Evolutionary conservation across 2,113 vertebrate species (phyloP).

Genomic region (Cryptomyrus ogoouensis): DNA sequence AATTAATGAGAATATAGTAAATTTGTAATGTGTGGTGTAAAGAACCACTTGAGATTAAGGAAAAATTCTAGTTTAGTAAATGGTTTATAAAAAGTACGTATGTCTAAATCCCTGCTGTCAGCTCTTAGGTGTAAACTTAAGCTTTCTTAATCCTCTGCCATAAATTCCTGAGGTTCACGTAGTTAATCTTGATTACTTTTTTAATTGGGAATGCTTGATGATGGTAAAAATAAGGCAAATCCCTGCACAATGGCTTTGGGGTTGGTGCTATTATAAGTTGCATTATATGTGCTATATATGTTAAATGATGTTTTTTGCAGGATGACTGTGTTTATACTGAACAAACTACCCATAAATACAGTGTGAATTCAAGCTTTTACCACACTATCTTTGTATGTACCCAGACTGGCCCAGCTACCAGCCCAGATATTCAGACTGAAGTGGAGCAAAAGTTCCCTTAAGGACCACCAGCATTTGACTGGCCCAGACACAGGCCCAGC

Average conservation of each 20-base stretch:
- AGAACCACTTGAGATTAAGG: background rate
- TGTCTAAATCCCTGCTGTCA: background rate
- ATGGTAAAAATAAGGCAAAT: background rate
- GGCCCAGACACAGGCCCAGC: too few species aligned
- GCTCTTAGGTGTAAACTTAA: background rate
- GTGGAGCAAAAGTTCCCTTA: background rate
- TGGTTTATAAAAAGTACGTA: background rate
- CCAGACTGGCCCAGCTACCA: background rate
- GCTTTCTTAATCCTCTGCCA: background rate
- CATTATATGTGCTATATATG: too few species aligned
- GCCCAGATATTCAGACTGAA: background rate
- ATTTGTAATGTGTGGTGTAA: background rate
- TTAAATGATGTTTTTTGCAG: background rate
- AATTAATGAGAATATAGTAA: background rate
- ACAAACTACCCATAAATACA: background rate
- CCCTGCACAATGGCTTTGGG: background rate
- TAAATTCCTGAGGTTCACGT: background rate
- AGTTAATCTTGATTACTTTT: background rate
- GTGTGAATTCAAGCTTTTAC: background rate
- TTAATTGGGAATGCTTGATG: background rate
- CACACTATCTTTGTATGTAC: background rate
- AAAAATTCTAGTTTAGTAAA: background rate
- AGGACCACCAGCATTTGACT: background rate
- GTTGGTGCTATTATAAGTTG: too few species aligned
- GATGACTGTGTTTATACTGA: background rate